Percentiles rank a stretch among this genome's conserved stretches.
phyloP scores from a whole-genome alignment of 2,888 invertebrate species.

The Tenthredo distinguenda region DNA sequence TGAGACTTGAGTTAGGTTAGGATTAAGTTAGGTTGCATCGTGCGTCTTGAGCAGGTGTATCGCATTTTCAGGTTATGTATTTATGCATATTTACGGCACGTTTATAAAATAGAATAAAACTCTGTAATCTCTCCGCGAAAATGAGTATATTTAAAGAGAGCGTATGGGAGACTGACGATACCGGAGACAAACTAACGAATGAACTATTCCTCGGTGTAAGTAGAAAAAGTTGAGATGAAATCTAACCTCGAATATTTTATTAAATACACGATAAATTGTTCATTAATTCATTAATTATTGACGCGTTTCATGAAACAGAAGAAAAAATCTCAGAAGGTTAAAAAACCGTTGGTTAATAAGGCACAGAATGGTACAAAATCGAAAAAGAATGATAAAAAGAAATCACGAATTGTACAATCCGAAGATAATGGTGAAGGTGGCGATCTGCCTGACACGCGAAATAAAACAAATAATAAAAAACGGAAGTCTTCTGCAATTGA shows the following conservation, averaged over 20 bases:
- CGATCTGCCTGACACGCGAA: neutral
- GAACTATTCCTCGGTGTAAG: slow-evolving; percentile 61
- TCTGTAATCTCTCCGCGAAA: neutral
- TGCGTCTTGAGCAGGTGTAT: neutral
- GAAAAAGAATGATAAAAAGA: neutral
- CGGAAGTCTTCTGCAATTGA: slow-evolving; percentile 29
- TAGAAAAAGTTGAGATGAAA: neutral
- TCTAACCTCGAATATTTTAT: slow-evolving; percentile 53
- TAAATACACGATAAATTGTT: neutral
- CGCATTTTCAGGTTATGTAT: neutral
- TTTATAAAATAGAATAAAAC: neutral
- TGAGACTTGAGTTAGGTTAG: neutral
- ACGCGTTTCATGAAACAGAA: slow-evolving; percentile 19
- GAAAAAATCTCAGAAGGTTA: slow-evolving; percentile 1
- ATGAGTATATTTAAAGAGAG: slow-evolving; percentile 63
- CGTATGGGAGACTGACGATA: slow-evolving; percentile 61
- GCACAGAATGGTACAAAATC: neutral
- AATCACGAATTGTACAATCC: neutral
- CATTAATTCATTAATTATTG: neutral
- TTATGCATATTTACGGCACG: neutral
- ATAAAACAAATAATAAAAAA: slow-evolving; percentile 49
- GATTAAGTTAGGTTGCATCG: neutral
- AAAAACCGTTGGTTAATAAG: neutral
- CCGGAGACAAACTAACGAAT: slow-evolving; percentile 61
- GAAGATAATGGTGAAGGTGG: neutral